Percentiles rank a stretch among this genome's conserved stretches.
These are phyloP conservation scores for Crematogaster levior DNA, from an alignment of 2,888 invertebrate species.

Conservation along the genomic window DNA sequence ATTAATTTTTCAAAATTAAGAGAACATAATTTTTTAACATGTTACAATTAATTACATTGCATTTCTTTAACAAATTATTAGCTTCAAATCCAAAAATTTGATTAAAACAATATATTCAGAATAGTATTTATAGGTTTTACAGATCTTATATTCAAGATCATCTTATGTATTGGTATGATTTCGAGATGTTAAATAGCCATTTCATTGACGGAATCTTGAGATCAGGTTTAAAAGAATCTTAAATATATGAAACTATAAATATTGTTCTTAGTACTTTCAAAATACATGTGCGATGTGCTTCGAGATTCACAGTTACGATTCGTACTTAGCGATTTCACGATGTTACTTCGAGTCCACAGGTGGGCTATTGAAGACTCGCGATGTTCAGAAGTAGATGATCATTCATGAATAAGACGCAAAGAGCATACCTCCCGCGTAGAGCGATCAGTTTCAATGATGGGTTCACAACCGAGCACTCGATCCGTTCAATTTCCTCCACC, in stretches of 20 bases:
- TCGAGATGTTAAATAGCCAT: too few relatives aligned
- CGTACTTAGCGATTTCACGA: constrained; percentile 42
- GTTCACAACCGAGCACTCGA: constrained; percentile 35
- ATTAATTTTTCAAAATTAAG: neutral
- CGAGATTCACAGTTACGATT: constrained; percentile 19
- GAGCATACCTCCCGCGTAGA: constrained; percentile 67
- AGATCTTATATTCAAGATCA: too few relatives aligned
- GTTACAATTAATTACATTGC: neutral
- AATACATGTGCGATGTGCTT: neutral
- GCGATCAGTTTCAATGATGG: constrained; percentile 70
- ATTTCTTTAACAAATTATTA: neutral
- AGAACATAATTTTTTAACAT: neutral
- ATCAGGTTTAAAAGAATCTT: neutral
- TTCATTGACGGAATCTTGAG: too few relatives aligned
- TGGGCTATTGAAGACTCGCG: constrained; percentile 57
- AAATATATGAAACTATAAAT: neutral
- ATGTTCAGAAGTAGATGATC: constrained; percentile 57
- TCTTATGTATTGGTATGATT: too few relatives aligned
- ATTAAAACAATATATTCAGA: neutral
- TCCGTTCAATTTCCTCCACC: constrained; percentile 48
- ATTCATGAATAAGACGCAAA: constrained; percentile 70
- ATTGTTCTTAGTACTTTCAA: neutral
- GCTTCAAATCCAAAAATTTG: neutral
- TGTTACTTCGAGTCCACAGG: constrained; percentile 54
- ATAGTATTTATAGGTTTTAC: neutral